Percentiles rank a stretch among this genome's conserved stretches.
phyloP scores from a whole-genome alignment of 2,888 invertebrate species.

The Aphidoletes aphidimyza region DNA sequence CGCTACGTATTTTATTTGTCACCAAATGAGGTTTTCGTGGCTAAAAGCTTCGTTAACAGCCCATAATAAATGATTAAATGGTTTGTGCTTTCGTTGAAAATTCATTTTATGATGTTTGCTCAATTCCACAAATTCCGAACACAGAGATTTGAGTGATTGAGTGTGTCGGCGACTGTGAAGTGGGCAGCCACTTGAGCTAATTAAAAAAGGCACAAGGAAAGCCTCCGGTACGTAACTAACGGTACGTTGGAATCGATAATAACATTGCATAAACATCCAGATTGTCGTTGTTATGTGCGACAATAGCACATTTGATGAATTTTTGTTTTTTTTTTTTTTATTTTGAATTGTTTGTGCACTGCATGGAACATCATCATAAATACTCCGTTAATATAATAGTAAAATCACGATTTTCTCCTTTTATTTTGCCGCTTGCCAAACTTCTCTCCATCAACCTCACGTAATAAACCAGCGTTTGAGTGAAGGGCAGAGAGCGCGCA shows the following conservation, averaged over 20 bases:
- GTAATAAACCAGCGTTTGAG: slow-evolving; percentile 2
- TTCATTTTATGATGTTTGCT: neutral
- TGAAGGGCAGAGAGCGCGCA: neutral
- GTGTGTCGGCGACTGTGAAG: no score
- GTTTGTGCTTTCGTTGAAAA: no score
- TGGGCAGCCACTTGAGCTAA: no score
- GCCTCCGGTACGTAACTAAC: neutral
- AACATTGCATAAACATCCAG: slow-evolving; percentile 9
- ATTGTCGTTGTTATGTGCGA: neutral
- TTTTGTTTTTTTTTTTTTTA: no score
- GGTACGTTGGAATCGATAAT: slow-evolving; percentile 6
- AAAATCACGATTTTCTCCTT: neutral
- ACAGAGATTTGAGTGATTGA: no score
- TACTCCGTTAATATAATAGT: neutral
- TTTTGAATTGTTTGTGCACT: neutral
- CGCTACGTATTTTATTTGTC: neutral
- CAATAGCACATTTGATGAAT: neutral
- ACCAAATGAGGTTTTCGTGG: neutral
- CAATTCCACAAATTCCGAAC: neutral
- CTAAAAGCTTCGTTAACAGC: neutral
- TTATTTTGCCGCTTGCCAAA: neutral
- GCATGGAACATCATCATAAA: neutral
- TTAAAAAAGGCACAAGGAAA: neutral
- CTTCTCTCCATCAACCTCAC: neutral
- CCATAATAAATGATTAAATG: slow-evolving; percentile 3